A percentile compares a stretch with the other conserved stretches of the same genome.
Evolutionary conservation across 2,113 vertebrate species (phyloP).

Genomic region (Pelecanus crispus): DNA sequence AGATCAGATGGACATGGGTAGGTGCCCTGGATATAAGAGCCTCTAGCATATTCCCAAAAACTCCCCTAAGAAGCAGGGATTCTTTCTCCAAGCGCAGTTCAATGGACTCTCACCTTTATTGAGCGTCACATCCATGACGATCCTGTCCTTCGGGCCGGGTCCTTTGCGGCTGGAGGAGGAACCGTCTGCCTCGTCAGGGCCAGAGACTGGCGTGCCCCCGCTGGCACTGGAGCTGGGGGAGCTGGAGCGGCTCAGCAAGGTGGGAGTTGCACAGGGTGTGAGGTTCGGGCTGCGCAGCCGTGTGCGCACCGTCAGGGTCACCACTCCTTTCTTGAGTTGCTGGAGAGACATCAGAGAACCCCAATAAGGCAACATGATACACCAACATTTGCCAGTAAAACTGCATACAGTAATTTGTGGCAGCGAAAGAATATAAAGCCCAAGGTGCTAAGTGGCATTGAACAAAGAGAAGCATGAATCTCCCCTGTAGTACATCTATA

Average conservation of each 20-base stretch:
- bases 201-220: constrained; percentile 20
- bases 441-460: accelerated
- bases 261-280: constrained; percentile 87
- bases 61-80: neutral
- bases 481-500: neutral
- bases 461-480: neutral
- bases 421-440: neutral
- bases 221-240: constrained; percentile 85
- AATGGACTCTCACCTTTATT: constrained; percentile 82
- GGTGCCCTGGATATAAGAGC: too few relatives aligned
- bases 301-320: constrained; percentile 90
- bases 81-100: accelerated
- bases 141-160: constrained; percentile 89
- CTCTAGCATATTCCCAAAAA: neutral
- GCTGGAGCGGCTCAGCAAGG: constrained; percentile 86
- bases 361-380: accelerated
- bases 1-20: neutral
- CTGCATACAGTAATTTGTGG: neutral
- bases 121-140: constrained; percentile 93
- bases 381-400: neutral
- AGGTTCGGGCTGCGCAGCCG: constrained; percentile 93
- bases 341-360: constrained; percentile 48
- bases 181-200: constrained; percentile 64
- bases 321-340: constrained; percentile 94
- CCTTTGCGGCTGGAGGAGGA: constrained; percentile 75